A percentile compares a stretch with the other conserved stretches of the same genome.
phyloP scores from a whole-genome alignment of 30 jellyfish, hydroid and myxozoan genomes.

The Aurelia aurita region DNA sequence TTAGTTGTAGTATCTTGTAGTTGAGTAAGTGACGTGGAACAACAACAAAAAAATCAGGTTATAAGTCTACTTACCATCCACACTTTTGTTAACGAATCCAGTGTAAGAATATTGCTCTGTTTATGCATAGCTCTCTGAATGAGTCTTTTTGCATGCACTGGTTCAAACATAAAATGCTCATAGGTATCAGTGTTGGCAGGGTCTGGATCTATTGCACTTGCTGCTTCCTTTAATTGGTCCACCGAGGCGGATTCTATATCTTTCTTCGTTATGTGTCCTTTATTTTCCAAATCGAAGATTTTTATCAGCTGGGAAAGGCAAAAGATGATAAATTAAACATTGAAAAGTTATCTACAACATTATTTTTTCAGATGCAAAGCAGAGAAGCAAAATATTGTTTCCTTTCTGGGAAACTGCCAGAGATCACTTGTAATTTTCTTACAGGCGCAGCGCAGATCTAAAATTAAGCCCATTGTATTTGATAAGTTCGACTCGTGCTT shows the following conservation, averaged over 20 bases:
- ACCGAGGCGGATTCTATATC: conserved; percentile 41
- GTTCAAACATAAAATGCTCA: conserved; percentile 39
- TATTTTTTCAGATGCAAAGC: too few relatives aligned
- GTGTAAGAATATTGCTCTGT: background rate
- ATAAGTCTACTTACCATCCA: conserved; percentile 33
- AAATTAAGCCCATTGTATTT: too few relatives aligned
- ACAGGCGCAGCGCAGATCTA: too few relatives aligned
- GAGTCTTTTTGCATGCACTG: conserved; percentile 27
- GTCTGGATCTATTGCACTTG: conserved; percentile 63
- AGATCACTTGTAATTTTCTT: too few relatives aligned
- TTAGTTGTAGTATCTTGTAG: too few relatives aligned
- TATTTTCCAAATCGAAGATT: conserved; percentile 25
- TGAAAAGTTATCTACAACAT: too few relatives aligned
- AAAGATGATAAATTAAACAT: background rate
- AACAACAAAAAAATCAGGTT: background rate
- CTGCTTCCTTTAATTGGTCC: conserved; percentile 43
- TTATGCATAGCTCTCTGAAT: conserved; percentile 14
- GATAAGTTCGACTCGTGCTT: too few relatives aligned
- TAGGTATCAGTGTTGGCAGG: conserved; percentile 53
- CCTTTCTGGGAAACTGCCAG: too few relatives aligned
- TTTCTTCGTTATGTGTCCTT: conserved; percentile 29
- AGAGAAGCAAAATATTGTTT: too few relatives aligned
- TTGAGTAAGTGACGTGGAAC: too few relatives aligned
- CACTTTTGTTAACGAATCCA: conserved; percentile 12
- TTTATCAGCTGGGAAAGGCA: conserved; percentile 22